A percentile compares a stretch with the other conserved stretches of the same genome.
These are phyloP conservation scores for Semotilus atromaculatus DNA, from an alignment of 2,797 vertebrate species.

Conservation along the genomic window DNA sequence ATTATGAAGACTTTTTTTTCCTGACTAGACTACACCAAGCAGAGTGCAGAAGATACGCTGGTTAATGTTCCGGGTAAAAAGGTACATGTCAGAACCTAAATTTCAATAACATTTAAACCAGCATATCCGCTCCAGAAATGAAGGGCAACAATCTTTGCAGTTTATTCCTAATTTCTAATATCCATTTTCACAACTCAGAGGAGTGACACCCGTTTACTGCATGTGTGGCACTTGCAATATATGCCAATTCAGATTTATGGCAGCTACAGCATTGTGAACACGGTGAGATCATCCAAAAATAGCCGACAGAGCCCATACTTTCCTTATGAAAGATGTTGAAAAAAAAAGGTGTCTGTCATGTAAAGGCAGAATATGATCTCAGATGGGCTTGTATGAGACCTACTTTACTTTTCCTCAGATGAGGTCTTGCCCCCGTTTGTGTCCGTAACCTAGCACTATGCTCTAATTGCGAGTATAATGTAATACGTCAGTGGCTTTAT, in stretches of 20 bases:
- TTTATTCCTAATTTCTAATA: constrained; percentile 51
- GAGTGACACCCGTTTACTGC: constrained; percentile 43
- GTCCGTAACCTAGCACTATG: constrained; percentile 7
- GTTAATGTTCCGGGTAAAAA: background rate
- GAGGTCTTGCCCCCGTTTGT: constrained; percentile 5
- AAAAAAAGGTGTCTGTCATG: constrained; percentile 14
- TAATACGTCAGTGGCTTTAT: constrained; percentile 31
- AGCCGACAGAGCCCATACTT: constrained; percentile 28
- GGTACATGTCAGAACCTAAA: background rate
- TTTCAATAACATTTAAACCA: background rate
- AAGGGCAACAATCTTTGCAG: constrained; percentile 14
- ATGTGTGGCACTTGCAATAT: constrained; percentile 54
- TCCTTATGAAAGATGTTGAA: background rate
- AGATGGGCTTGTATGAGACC: background rate
- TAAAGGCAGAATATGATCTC: constrained; percentile 13
- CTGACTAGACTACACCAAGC: background rate
- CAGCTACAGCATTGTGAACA: constrained; percentile 50
- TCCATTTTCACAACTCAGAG: constrained; percentile 56
- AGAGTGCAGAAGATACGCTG: background rate
- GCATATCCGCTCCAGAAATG: background rate
- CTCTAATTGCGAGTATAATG: constrained; percentile 24
- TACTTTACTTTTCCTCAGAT: background rate
- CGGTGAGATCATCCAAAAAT: constrained; percentile 41
- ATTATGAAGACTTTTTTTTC: background rate
- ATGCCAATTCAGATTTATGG: constrained; percentile 57